Evolutionary conservation across 2,113 vertebrate genomes (phyloP), one percentile per base, ranked within the genome.

Genomic region (rabbit (Oryctolagus cuniculus)): DNA sequence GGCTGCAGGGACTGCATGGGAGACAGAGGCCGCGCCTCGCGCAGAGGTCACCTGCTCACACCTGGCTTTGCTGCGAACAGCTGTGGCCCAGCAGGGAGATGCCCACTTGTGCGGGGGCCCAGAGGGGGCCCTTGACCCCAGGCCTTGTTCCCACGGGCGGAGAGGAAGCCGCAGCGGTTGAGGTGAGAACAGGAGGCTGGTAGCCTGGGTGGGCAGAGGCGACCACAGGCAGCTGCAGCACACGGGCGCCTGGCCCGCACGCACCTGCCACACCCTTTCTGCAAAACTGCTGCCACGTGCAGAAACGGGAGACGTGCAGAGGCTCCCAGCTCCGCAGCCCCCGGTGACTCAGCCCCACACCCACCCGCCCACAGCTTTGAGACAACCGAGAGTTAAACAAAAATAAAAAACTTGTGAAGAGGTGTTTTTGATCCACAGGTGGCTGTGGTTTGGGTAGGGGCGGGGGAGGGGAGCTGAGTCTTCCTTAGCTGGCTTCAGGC

Each of bases 251-350:
- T 2, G 15, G 66, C 83, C 73, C 84, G 58, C n/a, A 64, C 29
- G 66, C 49, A 10, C 16, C 21, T 74, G 84, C 61, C 17, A 74
- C 69, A 24, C 34, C 9, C 84, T 84, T 58, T 64, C 70, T 95
- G 93, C 96, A 96, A 85, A 87, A 78, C 1, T 17, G 92, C 96
- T 85, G 85, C 66, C 36, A 4, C 15, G 55, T 88, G 93, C 95
- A 87, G 80, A 96, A 94, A 93, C 49, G 77, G 44, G 44, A 44
- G 44, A 44, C 44, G 44, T 44, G 44, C 44, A 44, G 44, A 44
- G 44, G 44, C 44, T 44, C 44, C 44, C 44, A 44, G 44, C 44
- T 44, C 44, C 44, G 36, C 4, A 0, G 80, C 22, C 21, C 36
- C 38, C 0, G 1, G 15, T 55, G 55, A 61, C 51, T 49, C 69